Evolutionary conservation across 2,888 invertebrate genomes (phyloP).

Genomic region (Rhimphoctona megacephalus): DNA sequence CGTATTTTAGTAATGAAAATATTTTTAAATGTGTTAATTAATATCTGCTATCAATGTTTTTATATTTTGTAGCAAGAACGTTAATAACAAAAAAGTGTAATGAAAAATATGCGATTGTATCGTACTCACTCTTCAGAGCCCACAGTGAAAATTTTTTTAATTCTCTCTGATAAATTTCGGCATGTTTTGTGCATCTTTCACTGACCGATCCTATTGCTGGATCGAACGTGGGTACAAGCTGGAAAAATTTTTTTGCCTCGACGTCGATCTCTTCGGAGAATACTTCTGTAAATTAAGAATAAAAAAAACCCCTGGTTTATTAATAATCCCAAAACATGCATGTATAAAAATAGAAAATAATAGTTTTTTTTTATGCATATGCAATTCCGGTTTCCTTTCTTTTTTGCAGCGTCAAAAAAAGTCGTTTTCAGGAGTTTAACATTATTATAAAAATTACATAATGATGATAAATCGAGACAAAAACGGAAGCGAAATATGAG

Average conservation of each 20-base stretch:
- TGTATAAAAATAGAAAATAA: background rate
- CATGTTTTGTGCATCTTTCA: slow-evolving; percentile 79
- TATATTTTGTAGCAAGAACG: background rate
- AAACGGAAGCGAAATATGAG: background rate
- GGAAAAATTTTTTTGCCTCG: slow-evolving; percentile 78
- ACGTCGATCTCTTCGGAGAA: slow-evolving; percentile 78
- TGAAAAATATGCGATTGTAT: background rate
- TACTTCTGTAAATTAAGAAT: slow-evolving; percentile 75
- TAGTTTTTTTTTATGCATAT: background rate
- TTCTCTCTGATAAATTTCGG: slow-evolving; percentile 79
- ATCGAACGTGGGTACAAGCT: slow-evolving; percentile 80
- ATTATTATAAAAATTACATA: background rate
- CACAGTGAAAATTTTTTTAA: slow-evolving; percentile 81
- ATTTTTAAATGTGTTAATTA: background rate
- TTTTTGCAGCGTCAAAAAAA: background rate
- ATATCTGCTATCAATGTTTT: background rate
- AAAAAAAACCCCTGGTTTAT: background rate
- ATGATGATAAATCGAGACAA: background rate
- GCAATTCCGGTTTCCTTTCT: background rate
- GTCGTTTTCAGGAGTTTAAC: background rate
- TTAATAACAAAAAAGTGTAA: background rate
- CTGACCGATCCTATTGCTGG: slow-evolving; percentile 81
- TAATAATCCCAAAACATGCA: background rate
- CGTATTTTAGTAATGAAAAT: background rate
- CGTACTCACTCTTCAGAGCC: slow-evolving; percentile 82